Percentiles rank a stretch among this genome's conserved stretches.
Conservation (phyloP, 2,113 vertebrate species). For the Thamnaconus septentrionalis region DNA sequence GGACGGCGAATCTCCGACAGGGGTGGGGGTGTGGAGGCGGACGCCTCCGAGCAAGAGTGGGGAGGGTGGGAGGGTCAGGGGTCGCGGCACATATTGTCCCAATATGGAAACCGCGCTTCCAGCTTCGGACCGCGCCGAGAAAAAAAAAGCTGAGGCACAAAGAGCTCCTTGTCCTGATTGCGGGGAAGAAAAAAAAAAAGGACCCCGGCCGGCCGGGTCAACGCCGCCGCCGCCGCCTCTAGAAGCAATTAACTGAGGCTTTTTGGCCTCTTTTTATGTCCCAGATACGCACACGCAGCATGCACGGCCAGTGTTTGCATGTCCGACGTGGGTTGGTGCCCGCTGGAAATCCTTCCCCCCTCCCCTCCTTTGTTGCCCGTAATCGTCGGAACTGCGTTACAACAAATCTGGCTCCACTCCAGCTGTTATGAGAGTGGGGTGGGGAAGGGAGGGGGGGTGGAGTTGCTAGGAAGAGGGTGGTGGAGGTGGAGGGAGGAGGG, state of each 20-base stretch:
- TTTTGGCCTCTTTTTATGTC: constrained; percentile 28
- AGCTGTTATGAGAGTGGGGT: constrained; percentile 53
- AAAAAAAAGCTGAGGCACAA: constrained; percentile 49
- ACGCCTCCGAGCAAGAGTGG: constrained; percentile 45
- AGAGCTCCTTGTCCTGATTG: constrained; percentile 65
- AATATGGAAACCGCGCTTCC: constrained; percentile 65
- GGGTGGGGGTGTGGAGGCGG: constrained; percentile 1
- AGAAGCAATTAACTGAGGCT: constrained; percentile 46
- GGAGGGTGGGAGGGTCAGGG: constrained; percentile 47
- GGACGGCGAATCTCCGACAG: too few relatives aligned
- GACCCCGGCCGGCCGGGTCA: constrained; percentile 41
- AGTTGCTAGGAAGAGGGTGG: not conserved
- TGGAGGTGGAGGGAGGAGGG: constrained; percentile 42
- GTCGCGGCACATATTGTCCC: constrained; percentile 67
- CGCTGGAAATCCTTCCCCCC: not conserved
- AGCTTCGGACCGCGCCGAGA: constrained; percentile 33
- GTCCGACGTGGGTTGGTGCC: not conserved
- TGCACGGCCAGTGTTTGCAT: not conserved
- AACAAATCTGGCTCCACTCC: constrained; percentile 54
- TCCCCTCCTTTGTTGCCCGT: not conserved
- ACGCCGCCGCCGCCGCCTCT: constrained; percentile 26
- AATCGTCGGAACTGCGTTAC: not conserved
- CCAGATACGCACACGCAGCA: constrained; percentile 20
- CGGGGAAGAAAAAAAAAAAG: constrained; percentile 31
- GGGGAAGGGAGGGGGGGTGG: constrained; percentile 19